Base-by-base conservation (phyloP, 2,888 invertebrate genomes). In the Caenorhabditis sp. region DNA sequence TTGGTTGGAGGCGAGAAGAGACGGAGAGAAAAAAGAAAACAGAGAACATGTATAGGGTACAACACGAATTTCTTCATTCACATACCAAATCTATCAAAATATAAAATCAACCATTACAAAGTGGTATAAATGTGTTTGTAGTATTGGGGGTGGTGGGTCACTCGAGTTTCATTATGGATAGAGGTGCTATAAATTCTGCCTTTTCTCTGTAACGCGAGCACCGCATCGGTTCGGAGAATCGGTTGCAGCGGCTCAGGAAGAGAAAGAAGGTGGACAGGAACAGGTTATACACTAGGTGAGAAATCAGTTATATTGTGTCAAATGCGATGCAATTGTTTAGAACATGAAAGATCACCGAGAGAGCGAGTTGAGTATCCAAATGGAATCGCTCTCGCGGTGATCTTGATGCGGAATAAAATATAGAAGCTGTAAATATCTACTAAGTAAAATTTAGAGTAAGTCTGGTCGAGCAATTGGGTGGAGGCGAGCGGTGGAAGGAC, bases 31-130 rank as follows among this genome's bases (percentile, higher is more conserved):
- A 56, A 51, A 50, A 35, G 37, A 37, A 53, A 26, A 55, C 6
- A 51, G 26, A 55, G 56, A 50, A 56, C n/a, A n/a, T n/a, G n/a
- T n/a, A n/a, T n/a, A 62, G 28, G 44, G 35, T 35, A n/a, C 58
- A 64, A 76, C 76, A 76, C 76, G 61, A 67, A 68, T 68, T 28
- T 18, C 44, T 76, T 67, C 68, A 67, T 76, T 67, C 72, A 74
- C 72, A 74, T 64, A 74, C 65, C 71, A 64, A 64, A 55, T 58
- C 64, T 64, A 71, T 68, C 53, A 60, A 53, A 61, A 65, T 24
- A 44, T 55, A 55, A 55, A 53, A 35, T 51, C 55, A 55, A 26
- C 32, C 13, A 65, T 56, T 60, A 58, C 47, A 56, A 68, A 20
- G 44, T 56, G 47, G 35, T 20, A 50, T 50, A 37, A n/a, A 37